Base-by-base conservation (phyloP, 2,888 invertebrate genomes). In the Drosophila austrosaltans region DNA sequence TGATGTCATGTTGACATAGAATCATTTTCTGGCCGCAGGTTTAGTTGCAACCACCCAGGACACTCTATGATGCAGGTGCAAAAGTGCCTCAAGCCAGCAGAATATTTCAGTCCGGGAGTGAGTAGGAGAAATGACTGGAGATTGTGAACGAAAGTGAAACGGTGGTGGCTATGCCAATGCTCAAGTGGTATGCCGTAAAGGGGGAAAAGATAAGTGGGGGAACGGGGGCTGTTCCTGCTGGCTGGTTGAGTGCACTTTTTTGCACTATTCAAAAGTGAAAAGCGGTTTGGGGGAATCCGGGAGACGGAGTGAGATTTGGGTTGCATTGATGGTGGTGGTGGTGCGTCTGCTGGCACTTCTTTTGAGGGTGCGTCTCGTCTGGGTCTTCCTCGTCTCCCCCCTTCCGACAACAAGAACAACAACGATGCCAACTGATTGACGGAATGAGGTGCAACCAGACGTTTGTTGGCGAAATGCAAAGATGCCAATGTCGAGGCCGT, bases 211-310 rank as follows among this genome's bases (percentile, higher is more conserved):
- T 16, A 16, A 16, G 16, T 16, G 16, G 66, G 16, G 66, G 42
- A 28, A 25, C 16, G 62, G 36, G 36, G 48, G 44, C 25, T 39
- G 36, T 12, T 28, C 53, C 44, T 40, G 40, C 61, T 78, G 72
- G 72, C 75, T 72, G 82, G 73, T 74, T 81, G 84, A 87, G 89
- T 89, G 88, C 88, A 85, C 89, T 89, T 85, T 87, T 69, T 80
- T 85, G 86, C 84, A 85, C 84, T 85, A 85, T 85, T 89, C 81
- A 86, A 79, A 87, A 78, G 78, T 72, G 76, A 71, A 76, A 75
- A 65, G 70, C 62, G 63, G 62, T 57, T 67, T 22, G 48, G 56
- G 22, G 10, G 28, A 25, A 40, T 10, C 12, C 7, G 28, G 40
- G 30, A 20, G 22, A 36, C 25, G n/a, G 10, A 16, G 44, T 56